These are phyloP conservation scores for Lagodon rhomboides DNA, from an alignment of 2,797 vertebrate genomes.

Conservation along the genomic window DNA sequence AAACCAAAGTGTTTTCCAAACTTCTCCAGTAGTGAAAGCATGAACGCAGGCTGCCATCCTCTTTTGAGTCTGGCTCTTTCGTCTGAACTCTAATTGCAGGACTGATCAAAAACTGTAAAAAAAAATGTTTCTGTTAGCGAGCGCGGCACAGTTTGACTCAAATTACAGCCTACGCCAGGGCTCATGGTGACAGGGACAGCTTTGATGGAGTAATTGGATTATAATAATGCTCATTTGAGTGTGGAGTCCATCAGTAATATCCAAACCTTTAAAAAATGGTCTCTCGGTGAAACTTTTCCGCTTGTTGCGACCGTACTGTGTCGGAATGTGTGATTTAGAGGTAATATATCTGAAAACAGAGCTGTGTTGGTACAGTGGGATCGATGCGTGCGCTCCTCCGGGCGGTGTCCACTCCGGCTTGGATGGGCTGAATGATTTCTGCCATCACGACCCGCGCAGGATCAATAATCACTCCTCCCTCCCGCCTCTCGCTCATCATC, in stretches of 20 bases:
- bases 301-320: not conserved
- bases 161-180: slow-evolving; percentile 28
- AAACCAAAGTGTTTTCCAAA: not conserved
- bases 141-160: slow-evolving; percentile 28
- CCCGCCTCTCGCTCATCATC: slow-evolving; percentile 41
- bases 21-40: slow-evolving; percentile 10
- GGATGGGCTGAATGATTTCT: slow-evolving; percentile 71
- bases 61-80: slow-evolving; percentile 19
- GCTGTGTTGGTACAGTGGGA: slow-evolving; percentile 30
- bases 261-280: not conserved
- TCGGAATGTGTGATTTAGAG: slow-evolving; percentile 44
- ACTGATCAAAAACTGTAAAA: slow-evolving; percentile 31
- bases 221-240: slow-evolving; percentile 12
- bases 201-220: slow-evolving; percentile 40
- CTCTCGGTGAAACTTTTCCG: not conserved
- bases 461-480: slow-evolving; percentile 68
- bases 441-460: slow-evolving; percentile 53
- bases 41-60: slow-evolving; percentile 1
- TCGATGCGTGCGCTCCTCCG: slow-evolving; percentile 61
- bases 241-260: not conserved
- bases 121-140: slow-evolving; percentile 32
- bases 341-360: slow-evolving; percentile 51
- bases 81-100: slow-evolving; percentile 43
- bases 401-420: slow-evolving; percentile 63
- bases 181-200: slow-evolving; percentile 15